phyloP scores from a whole-genome alignment of 2,113 vertebrate genomes.

The Oncorhynchus kisutch region DNA sequence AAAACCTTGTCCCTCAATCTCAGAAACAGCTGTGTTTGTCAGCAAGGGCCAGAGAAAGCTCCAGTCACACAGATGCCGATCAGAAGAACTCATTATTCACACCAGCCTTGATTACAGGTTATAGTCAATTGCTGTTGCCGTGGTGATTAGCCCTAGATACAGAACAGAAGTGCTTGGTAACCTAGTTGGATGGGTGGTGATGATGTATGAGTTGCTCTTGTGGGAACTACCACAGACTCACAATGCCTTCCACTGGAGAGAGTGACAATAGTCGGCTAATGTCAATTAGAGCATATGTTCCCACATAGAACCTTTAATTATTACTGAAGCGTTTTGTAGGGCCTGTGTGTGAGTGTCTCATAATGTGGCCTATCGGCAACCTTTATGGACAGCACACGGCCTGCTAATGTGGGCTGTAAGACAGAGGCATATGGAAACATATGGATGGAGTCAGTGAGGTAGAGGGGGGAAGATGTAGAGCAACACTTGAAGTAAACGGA shows the following conservation, averaged over 20 bases:
- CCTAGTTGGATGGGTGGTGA: slow-evolving; percentile 21
- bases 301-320: not conserved
- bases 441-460: slow-evolving; percentile 32
- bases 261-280: not conserved
- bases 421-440: slow-evolving; percentile 53
- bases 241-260: too few species aligned
- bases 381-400: slow-evolving; percentile 36
- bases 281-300: not conserved
- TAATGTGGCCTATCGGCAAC: slow-evolving; percentile 18
- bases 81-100: slow-evolving; percentile 32
- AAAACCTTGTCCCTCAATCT: too few species aligned
- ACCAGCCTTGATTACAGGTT: not conserved
- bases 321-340: not conserved
- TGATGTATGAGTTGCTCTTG: slow-evolving; percentile 4
- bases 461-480: slow-evolving; percentile 28
- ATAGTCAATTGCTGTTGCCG: slow-evolving; percentile 60
- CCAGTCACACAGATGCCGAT: slow-evolving; percentile 64
- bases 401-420: not conserved
- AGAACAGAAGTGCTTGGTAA: slow-evolving; percentile 38
- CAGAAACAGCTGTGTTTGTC: not conserved
- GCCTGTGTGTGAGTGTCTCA: slow-evolving; percentile 11
- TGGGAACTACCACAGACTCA: too few species aligned
- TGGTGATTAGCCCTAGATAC: slow-evolving; percentile 59
- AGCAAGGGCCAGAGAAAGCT: slow-evolving; percentile 29
- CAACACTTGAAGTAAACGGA: slow-evolving; percentile 74